phyloP scores from a whole-genome alignment of 2,113 vertebrate species.

The Rhea pennata region DNA sequence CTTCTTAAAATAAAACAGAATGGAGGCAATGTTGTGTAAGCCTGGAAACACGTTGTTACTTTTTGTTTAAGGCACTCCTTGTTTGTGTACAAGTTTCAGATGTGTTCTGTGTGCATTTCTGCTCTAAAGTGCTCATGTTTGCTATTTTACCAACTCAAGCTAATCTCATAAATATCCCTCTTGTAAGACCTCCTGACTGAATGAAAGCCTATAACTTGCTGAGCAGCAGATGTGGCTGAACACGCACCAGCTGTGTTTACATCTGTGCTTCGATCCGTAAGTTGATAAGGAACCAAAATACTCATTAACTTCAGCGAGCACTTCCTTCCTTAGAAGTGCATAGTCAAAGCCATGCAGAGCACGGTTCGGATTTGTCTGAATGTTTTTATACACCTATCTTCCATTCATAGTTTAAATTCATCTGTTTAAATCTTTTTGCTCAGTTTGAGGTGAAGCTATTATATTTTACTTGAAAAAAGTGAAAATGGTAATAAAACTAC shows the following conservation, averaged over 20 bases:
- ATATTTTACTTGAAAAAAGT: neutral
- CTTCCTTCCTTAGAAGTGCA: constrained; percentile 26
- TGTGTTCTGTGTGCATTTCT: neutral
- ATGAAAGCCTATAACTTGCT: neutral
- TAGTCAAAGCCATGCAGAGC: constrained; percentile 21
- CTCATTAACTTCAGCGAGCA: constrained; percentile 54
- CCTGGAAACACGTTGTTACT: neutral
- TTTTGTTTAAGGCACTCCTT: neutral
- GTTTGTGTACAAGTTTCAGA: neutral
- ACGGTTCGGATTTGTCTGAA: neutral
- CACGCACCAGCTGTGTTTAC: constrained; percentile 62
- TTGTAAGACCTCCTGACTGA: constrained; percentile 1
- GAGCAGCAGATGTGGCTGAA: constrained; percentile 22
- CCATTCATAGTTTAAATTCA: neutral
- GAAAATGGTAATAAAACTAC: neutral
- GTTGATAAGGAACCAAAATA: constrained; percentile 62
- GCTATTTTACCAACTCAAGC: neutral
- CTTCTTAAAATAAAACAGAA: neutral
- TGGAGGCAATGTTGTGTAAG: neutral
- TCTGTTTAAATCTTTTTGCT: neutral
- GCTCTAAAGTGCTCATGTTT: neutral
- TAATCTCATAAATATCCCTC: constrained; percentile 34
- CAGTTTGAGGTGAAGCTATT: neutral
- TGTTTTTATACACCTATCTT: neutral
- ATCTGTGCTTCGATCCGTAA: constrained; percentile 17